Conservation (phyloP, 2,113 vertebrate genomes). For the Chionis minor region DNA sequence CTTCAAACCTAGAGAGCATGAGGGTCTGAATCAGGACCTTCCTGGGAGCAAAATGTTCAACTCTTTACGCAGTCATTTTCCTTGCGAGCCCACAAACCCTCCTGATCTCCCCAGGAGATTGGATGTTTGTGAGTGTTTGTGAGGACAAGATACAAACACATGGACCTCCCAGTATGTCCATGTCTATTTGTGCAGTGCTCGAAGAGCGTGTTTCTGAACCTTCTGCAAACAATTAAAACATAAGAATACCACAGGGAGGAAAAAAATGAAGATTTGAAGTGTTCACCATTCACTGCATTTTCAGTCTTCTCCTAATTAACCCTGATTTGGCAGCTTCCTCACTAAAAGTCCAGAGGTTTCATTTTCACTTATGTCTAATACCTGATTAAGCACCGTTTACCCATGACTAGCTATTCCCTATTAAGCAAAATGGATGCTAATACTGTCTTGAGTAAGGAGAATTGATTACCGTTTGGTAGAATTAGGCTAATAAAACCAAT, state of each 20-base stretch:
- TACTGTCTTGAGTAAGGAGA: background rate
- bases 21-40: background rate
- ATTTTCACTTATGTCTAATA: slow-evolving; percentile 13
- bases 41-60: background rate
- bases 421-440: slow-evolving; percentile 32
- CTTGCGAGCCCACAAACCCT: background rate
- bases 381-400: slow-evolving; percentile 34
- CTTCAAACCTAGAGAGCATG: background rate
- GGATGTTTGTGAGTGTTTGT: background rate
- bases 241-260: background rate
- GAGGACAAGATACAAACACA: background rate
- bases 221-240: slow-evolving; percentile 5
- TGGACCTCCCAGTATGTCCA: background rate
- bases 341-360: background rate
- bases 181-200: background rate
- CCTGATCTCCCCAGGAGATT: background rate
- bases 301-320: slow-evolving; percentile 21
- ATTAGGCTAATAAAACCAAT: slow-evolving; percentile 3
- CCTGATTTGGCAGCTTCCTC: slow-evolving; percentile 16
- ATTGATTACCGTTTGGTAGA: slow-evolving; percentile 12
- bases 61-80: background rate
- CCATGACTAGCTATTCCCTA: background rate
- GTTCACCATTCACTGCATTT: slow-evolving; percentile 29
- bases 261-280: background rate
- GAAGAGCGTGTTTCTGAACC: background rate